phyloP scores from a whole-genome alignment of 2,797 vertebrate species.

The Urosaurus nigricauda region DNA sequence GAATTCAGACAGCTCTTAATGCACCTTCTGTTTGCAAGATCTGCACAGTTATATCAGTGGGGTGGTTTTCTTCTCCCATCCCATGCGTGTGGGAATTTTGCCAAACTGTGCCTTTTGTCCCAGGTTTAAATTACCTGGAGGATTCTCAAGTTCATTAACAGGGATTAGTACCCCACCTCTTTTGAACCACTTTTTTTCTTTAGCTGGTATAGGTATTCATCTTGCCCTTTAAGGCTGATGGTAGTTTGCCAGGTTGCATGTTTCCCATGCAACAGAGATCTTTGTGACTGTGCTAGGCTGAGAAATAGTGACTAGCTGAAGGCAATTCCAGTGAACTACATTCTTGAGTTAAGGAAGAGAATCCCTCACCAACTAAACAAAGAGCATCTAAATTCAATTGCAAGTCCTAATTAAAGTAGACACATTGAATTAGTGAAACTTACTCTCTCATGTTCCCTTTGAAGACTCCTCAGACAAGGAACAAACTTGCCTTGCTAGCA shows the following conservation, averaged over 20 bases:
- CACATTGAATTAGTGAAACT: not conserved
- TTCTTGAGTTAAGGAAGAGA: not conserved
- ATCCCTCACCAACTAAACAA: not conserved
- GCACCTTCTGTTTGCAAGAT: not conserved
- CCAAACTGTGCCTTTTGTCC: not conserved
- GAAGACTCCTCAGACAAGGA: not conserved
- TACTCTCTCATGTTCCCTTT: not conserved
- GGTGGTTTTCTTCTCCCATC: not conserved
- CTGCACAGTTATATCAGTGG: not conserved
- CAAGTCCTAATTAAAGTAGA: too few relatives aligned
- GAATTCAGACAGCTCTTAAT: not conserved
- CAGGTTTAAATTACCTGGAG: conserved; percentile 16
- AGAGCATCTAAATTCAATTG: too few relatives aligned
- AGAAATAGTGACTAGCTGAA: not conserved
- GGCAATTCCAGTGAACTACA: not conserved
- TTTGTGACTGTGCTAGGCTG: not conserved
- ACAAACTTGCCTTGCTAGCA: not conserved
- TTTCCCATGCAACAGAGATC: not conserved
- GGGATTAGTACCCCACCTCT: conserved; percentile 12
- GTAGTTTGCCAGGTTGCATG: not conserved
- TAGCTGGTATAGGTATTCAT: not conserved
- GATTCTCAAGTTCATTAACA: conserved; percentile 10
- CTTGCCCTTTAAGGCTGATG: not conserved
- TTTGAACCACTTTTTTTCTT: not conserved
- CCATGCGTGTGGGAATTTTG: not conserved